Evolutionary conservation across 2,888 invertebrate species (phyloP), one percentile per base, ranked within the genome.

Genomic region (Andrena chrysosceles): DNA sequence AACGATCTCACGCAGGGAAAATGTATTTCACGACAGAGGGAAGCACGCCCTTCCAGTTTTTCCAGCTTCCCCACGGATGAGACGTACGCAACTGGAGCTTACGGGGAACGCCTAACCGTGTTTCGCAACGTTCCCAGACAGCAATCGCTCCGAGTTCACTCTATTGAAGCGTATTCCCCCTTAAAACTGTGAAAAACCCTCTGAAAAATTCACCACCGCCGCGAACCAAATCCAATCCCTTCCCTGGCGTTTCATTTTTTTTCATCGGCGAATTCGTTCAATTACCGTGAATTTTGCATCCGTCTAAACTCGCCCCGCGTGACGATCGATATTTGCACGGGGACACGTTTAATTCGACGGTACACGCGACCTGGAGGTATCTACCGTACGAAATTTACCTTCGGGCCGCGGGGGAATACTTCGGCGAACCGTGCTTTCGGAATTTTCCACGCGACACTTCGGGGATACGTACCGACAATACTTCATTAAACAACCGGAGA

Each of bases 121-220:
- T 23, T 63, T 42, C 20, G 20, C 8, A 31, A n/a, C 33, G 2
- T 8, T 63, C 26, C 16, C 16, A 13, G 13, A 5, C 16, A 33
- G 3, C 52, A 13, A 31, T 74, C 31, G n/a, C 1, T 3, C 8
- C 49, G 29, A 31, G 72, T 71, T 54, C 63, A 6, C 23, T 23
- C 52, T 8, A n/a, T 49, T 20, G 20, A 56, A n/a, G 1, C 48
- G 56, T 4, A 13, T n/a, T 52, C 60, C 10, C 16, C 1, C 31
- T 60, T 29, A 29, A 33, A 66, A 48, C 31, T 4, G 33, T 23
- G 73, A 42, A 56, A 67, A 20, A 33, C 16, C 20, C 29, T 0
- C 13, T 76, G 35, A 70, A 77, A 71, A 52, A 77, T 77, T 77
- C 66, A 59, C 13, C n/a, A 0, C 33, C 10, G 6, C 48, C 5